Base-by-base conservation (phyloP, 2,888 invertebrate genomes). In the Lasioglossum vierecki region DNA sequence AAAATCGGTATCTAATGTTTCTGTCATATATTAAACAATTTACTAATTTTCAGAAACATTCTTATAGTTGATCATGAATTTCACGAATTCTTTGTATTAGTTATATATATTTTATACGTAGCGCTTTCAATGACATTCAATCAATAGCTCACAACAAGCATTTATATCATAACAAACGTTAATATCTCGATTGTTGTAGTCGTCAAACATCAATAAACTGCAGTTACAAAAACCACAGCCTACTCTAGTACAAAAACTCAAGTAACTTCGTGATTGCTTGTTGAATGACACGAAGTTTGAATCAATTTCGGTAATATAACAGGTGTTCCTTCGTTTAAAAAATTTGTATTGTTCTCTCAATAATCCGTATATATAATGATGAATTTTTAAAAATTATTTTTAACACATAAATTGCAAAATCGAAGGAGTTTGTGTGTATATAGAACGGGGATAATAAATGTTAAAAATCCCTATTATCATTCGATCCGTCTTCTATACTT, bases 391-490 rank as follows among this genome's bases (percentile, higher is more conserved):
- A 1, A 73, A 79, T 22, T n/a, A 5, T 22, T 35, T 70, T 1
- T 41, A 70, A 18, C 18, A 41, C 9, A 41, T n/a, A n/a, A 41
- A 70, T 41, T 70, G 5, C 11, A 41, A 70, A 41, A 41, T 70
- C n/a, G 22, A 9, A 8, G 4, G 39, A 68, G 8, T 30, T 68
- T 35, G n/a, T 11, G n/a, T 41, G 11, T 68, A 39, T 39, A 39
- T 39, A 35, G 4, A 68, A 68, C 0, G 18, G 39, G 18, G 15
- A n/a, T n/a, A n/a, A 15, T 13, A 66, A 57, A 49, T 77, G 41
- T 26, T 44, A 35, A 82, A 84, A 84, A 18, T 84, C 75, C 79
- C 84, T 83, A 79, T 66, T 6, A 26, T 18, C 5, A 8, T 41
- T 15, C 2, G n/a, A 18, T 35, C 5, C 9, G 41, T 72, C 75